phyloP scores from a whole-genome alignment of 64 coral and sea anemone genomes.

The Dendronephthya gigantea region DNA sequence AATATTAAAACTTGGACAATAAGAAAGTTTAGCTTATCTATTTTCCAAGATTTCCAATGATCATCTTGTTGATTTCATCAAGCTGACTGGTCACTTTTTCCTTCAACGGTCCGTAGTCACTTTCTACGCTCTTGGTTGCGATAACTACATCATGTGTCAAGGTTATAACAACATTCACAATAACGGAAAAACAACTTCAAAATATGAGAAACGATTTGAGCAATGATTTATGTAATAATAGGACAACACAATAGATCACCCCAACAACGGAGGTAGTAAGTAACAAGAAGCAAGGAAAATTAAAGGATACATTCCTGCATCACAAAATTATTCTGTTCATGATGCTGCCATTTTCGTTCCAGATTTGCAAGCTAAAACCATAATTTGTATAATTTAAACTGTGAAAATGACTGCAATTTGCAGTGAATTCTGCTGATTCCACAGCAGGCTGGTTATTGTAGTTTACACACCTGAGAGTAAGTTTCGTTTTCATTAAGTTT shows the following conservation, averaged over 20 bases:
- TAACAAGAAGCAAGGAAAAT: background rate
- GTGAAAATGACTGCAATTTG: too few relatives aligned
- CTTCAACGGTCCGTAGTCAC: conserved; percentile 82
- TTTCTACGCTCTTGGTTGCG: conserved; percentile 81
- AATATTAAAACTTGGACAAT: background rate
- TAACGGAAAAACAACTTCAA: background rate
- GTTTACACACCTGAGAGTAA: conserved; percentile 57
- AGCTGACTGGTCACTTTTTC: conserved; percentile 62
- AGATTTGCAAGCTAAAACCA: conserved; percentile 71
- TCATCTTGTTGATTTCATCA: conserved; percentile 83
- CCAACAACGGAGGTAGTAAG: background rate
- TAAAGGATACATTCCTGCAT: conserved; percentile 95
- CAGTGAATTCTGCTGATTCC: too few relatives aligned
- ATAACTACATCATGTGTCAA: conserved; percentile 50
- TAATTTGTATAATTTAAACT: background rate
- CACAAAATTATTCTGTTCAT: conserved; percentile 96
- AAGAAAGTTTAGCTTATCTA: background rate
- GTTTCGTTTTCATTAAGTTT: conserved; percentile 93
- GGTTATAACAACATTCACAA: background rate
- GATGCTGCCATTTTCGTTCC: conserved; percentile 90
- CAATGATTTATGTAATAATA: background rate
- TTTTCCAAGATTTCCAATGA: conserved; percentile 59
- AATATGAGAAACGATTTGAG: background rate
- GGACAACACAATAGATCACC: background rate
- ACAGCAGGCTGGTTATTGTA: background rate